Evolutionary conservation across 2,797 vertebrate genomes (phyloP).

Genomic region (Iguana delicatissima): DNA sequence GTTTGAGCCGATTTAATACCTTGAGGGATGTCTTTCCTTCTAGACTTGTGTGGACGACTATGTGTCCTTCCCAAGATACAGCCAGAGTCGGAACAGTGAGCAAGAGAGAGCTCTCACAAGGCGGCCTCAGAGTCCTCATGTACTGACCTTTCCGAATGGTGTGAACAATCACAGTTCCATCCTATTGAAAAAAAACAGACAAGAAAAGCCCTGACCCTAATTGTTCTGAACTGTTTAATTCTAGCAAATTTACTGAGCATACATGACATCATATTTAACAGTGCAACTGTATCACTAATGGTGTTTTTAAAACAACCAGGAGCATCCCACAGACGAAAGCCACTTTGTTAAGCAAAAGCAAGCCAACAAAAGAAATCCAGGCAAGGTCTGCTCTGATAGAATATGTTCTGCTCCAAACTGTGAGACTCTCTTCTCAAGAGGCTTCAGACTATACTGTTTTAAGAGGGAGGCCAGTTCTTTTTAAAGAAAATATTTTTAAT

Average conservation of each 20-base stretch:
- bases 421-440: not conserved
- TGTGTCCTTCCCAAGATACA: conserved; percentile 94
- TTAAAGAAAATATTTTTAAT: not conserved
- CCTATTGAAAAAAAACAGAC: conserved; percentile 77
- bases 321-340: not conserved
- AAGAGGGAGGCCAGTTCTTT: not conserved
- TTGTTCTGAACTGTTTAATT: not conserved
- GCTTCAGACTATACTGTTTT: not conserved
- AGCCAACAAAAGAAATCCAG: not conserved
- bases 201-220: not conserved
- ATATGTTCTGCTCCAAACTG: not conserved
- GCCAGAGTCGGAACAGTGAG: conserved; percentile 90
- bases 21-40: conserved; percentile 94
- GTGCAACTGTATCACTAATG: too few relatives aligned
- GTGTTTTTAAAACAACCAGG: not conserved
- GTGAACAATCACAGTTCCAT: conserved; percentile 93
- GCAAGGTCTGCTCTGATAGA: too few relatives aligned
- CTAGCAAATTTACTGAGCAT: not conserved
- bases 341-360: not conserved
- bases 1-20: conserved; percentile 75
- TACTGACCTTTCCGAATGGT: conserved; percentile 93
- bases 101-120: conserved; percentile 91
- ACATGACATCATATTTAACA: not conserved
- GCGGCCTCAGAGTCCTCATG: conserved; percentile 90
- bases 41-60: conserved; percentile 90